Conservation (phyloP, 1,140 invertebrate genomes). For the Lepidurus arcticus region DNA sequence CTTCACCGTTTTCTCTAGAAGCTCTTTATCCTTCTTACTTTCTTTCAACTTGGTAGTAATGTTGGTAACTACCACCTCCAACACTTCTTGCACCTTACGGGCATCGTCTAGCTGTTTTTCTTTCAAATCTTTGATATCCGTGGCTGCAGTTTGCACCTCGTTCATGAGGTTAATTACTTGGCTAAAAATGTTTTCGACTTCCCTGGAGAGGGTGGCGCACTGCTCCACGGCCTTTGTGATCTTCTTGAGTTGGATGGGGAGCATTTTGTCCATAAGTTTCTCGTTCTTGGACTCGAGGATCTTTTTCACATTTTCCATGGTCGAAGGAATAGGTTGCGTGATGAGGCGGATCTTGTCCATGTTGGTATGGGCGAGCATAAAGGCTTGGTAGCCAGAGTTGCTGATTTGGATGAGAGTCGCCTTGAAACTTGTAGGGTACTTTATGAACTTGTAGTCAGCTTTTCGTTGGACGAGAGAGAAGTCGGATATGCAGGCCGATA, state of each 20-base stretch:
- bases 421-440: slow-evolving; percentile 29
- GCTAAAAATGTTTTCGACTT: slow-evolving; percentile 16
- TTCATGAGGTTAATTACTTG: slow-evolving; percentile 26
- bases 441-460: slow-evolving; percentile 10
- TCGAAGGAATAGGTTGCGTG: slow-evolving; percentile 4
- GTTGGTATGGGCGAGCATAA: slow-evolving; percentile 30
- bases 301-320: slow-evolving; percentile 27
- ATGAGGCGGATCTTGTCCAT: slow-evolving; percentile 30
- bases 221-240: not conserved
- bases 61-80: not conserved
- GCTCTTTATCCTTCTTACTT: not conserved
- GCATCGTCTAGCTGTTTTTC: slow-evolving; percentile 22
- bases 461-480: slow-evolving; percentile 21
- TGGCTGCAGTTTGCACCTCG: slow-evolving; percentile 26
- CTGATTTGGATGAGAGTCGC: slow-evolving; percentile 29
- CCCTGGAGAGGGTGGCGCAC: not conserved
- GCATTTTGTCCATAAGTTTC: not conserved
- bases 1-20: slow-evolving; percentile 1
- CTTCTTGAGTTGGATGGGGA: not conserved
- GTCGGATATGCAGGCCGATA: slow-evolving; percentile 23
- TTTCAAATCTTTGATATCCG: slow-evolving; percentile 5
- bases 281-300: slow-evolving; percentile 7
- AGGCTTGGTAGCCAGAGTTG: slow-evolving; percentile 25
- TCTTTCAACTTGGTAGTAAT: not conserved
- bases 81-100: not conserved